These are phyloP conservation scores for Diaperis boleti DNA, from an alignment of 2,888 invertebrate species.

Conservation along the genomic window DNA sequence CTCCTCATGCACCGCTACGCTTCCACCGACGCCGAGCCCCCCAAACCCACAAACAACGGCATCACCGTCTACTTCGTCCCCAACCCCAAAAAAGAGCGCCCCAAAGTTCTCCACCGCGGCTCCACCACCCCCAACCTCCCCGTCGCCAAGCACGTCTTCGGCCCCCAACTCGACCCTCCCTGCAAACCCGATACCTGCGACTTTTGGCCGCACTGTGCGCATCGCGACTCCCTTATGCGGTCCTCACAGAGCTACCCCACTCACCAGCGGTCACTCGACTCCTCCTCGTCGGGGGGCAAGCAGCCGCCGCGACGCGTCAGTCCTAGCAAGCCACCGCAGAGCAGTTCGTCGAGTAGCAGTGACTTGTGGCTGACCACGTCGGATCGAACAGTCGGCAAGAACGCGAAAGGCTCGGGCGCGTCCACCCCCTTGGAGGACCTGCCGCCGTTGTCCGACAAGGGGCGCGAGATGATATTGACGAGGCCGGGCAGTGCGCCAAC, in stretches of 20 bases:
- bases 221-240: conserved; percentile 67
- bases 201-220: conserved; percentile 74
- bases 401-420: conserved; percentile 67
- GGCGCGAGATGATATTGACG: conserved; percentile 65
- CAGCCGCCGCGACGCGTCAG: conserved; percentile 20
- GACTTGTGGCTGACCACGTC: conserved; percentile 70
- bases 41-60: conserved; percentile 58
- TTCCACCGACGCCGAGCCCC: too few relatives aligned
- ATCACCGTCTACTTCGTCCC: conserved; percentile 62
- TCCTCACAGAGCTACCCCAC: conserved; percentile 70
- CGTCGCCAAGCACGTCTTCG: conserved; percentile 43
- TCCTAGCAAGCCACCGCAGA: conserved; percentile 25
- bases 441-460: conserved; percentile 50
- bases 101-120: conserved; percentile 66
- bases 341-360: conserved; percentile 68
- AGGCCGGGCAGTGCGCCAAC: conserved; percentile 71
- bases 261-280: conserved; percentile 66
- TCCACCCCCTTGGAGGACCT: conserved; percentile 69
- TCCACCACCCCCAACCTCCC: conserved; percentile 66
- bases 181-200: conserved; percentile 72
- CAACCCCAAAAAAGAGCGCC: conserved; percentile 61
- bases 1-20: conserved; percentile 60
- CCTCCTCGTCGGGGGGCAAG: conserved; percentile 31
- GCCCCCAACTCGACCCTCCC: background rate
- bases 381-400: conserved; percentile 67